Evolutionary conservation across 1,140 invertebrate species (phyloP), one percentile per base, ranked within the genome.

Genomic region (Agrilus planipennis): DNA sequence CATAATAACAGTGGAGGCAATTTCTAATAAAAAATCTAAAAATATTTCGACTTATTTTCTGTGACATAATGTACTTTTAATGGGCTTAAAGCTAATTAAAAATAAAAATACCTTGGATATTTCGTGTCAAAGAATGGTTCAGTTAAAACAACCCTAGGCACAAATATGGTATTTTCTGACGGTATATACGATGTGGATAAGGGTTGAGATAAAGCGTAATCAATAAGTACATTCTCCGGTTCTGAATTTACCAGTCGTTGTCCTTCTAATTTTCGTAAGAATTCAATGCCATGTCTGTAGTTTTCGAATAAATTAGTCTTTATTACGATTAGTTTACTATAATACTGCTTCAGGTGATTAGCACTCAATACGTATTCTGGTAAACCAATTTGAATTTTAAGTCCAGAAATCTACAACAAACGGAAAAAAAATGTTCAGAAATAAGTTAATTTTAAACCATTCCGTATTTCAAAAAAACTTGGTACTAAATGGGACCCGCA

Each of bases 321-420:
- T 37, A 70, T 62, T 14, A 71, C 54, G 12, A 55, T 62, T 30
- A 73, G 51, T 16, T 58, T 48, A 4, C 45, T 54, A 50, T 72
- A 72, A 41, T 66, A 63, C 6, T 62, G 53, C 32, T 71, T 65
- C 0, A 71, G 44, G 32, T 64, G 67, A 4, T 51, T 43, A 2
- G 54, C 42, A 30, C 65, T 56, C 18, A 61, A 50, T 42, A 70
- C 55, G 20, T 53, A 53, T 9, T 64, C 55, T 7, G 71, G 69
- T 28, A 72, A 62, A 0, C 74, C 74, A 17, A 76, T 57, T 54
- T 73, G 68, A 10, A 75, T 43, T 10, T 51, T 45, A 32, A 74
- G 50, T 2, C 59, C 56, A 9, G 58, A 47, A 22, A 75, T 41
- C 72, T 75, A 45, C 17, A 62, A 62, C 36, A 42, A 21, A 39